Percentiles rank a stretch among this genome's conserved stretches.
Evolutionary conservation across 2,797 vertebrate genomes (phyloP).

Genomic region (Distichodus sexfasciatus): DNA sequence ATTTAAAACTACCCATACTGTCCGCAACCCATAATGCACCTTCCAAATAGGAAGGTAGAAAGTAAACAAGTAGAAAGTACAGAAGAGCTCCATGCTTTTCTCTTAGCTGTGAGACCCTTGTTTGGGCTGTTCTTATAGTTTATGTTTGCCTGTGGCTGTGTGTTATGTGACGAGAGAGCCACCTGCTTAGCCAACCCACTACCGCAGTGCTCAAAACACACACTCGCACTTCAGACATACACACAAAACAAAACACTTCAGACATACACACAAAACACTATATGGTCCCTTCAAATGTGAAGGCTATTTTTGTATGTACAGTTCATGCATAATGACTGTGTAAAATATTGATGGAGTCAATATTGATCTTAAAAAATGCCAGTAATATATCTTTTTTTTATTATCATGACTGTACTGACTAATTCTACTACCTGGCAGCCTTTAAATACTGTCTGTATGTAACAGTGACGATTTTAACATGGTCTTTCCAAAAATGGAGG

Average conservation of each 20-base stretch:
- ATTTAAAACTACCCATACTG: neutral
- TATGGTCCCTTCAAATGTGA: constrained; percentile 1
- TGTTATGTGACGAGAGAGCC: neutral
- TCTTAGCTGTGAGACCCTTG: neutral
- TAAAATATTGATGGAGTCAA: neutral
- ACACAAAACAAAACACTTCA: neutral
- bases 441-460: neutral
- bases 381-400: neutral
- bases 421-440: neutral
- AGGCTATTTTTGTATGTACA: neutral
- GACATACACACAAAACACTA: neutral
- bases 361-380: neutral
- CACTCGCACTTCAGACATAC: neutral
- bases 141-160: neutral
- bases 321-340: constrained; percentile 23
- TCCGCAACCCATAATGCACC: neutral
- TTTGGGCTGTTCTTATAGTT: neutral
- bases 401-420: neutral
- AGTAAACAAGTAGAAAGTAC: neutral
- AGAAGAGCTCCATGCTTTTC: neutral
- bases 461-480: neutral
- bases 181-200: neutral
- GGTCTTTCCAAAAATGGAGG: constrained; percentile 4
- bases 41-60: neutral
- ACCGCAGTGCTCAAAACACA: neutral